Evolutionary conservation across 2,888 invertebrate genomes (phyloP), one percentile per base, ranked within the genome.

Genomic region (Chloroclystis v-ata): DNA sequence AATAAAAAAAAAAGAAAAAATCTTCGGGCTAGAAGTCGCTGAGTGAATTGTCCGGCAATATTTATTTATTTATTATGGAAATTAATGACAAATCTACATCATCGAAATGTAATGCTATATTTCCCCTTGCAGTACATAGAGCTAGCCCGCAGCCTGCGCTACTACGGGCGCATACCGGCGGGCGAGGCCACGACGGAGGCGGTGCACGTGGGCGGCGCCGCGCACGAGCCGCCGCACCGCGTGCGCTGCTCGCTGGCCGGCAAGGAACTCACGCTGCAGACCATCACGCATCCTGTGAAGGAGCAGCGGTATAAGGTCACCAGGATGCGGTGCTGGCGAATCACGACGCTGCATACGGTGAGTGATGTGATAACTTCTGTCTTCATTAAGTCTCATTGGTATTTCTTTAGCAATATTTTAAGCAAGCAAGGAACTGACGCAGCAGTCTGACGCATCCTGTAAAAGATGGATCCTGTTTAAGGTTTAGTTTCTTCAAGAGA

Each of bases 291-390:
- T 24, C 90, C 92, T 45, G 82, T 91, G n/a, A 91, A 92, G 58
- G 98, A 98, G 77, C 93, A 94, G 37, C 90, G 92, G 65, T 98
- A 97, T 78, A 95, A 96, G 78, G 97, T 98, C 28, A 98, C 98
- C 0, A 89, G 98, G 61, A 98, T 99, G 94, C 91, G 97, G 48
- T 98, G 98, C 68, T 99, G 99, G 99, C 91, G 98, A 61, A 97
- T 99, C 37, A 97, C 97, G 12, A 95, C 96, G 1, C 88, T 93
- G 61, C 94, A 94, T 72, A 85, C 87, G 61, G 94, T 94, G 78
- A 90, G 89, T 20, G 1, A 14, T 32, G 4, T 14, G 12, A 4
- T 30, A 12, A 12, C 1, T n/a, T n/a, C n/a, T n/a, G n/a, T n/a
- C n/a, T n/a, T n/a, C n/a, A n/a, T n/a, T n/a, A n/a, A n/a, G n/a